A percentile compares a stretch with the other conserved stretches of the same genome.
These are phyloP conservation scores for Ecliptopera silaceata DNA, from an alignment of 2,888 invertebrate species.

Conservation along the genomic window DNA sequence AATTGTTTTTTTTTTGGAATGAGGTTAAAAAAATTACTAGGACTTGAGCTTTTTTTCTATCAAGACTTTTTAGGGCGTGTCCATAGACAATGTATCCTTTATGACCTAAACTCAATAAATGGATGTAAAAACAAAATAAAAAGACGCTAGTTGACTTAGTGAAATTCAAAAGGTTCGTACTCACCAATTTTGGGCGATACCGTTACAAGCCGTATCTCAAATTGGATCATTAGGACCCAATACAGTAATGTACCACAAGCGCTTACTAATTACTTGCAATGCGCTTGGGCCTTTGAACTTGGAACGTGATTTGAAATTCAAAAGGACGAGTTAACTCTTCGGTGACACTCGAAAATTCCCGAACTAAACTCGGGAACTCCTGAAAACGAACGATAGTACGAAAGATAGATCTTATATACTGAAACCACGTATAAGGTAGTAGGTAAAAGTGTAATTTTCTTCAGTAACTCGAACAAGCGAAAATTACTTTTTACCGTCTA, in stretches of 20 bases:
- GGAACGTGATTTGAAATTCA: conserved; percentile 32
- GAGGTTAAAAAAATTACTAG: no score
- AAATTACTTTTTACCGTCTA: neutral
- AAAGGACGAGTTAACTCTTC: neutral
- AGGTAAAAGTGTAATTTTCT: neutral
- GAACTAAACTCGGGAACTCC: no score
- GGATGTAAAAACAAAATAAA: no score
- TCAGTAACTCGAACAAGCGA: neutral
- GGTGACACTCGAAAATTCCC: neutral
- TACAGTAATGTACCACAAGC: conserved; percentile 14
- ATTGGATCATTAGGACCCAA: conserved; percentile 32
- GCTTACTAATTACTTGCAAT: conserved; percentile 29
- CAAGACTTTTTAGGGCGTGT: no score
- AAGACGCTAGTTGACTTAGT: neutral
- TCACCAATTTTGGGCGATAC: conserved; percentile 28
- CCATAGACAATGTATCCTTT: no score
- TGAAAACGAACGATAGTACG: no score
- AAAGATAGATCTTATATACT: no score
- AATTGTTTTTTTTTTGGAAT: no score
- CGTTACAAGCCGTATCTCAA: conserved; percentile 30
- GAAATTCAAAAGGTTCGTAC: conserved; percentile 20
- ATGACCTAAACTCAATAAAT: no score
- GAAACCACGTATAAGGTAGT: no score
- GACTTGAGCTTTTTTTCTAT: no score
- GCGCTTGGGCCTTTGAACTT: conserved; percentile 14